Percentiles rank a stretch among this genome's conserved stretches.
Evolutionary conservation across 2,888 invertebrate genomes (phyloP).

Genomic region (Yponomeuta plumbellus): DNA sequence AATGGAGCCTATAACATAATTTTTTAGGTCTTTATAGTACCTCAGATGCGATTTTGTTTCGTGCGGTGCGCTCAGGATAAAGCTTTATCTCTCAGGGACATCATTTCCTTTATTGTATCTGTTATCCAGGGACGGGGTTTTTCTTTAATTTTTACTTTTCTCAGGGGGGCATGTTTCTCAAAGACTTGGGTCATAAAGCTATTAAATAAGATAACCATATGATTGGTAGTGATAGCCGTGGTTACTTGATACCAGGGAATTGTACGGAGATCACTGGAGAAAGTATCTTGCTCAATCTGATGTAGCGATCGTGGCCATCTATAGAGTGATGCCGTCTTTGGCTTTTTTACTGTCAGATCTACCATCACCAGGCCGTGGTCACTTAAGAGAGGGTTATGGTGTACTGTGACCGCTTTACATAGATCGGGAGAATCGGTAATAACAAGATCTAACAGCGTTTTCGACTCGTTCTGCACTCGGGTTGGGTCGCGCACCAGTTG

Average conservation of each 20-base stretch:
- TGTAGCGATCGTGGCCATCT: neutral
- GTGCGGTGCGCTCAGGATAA: neutral
- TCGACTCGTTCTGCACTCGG: neutral
- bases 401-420: neutral
- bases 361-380: neutral
- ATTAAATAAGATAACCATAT: neutral
- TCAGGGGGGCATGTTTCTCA: slow-evolving; percentile 7
- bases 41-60: neutral
- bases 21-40: slow-evolving; percentile 5
- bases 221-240: neutral
- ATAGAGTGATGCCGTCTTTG: neutral
- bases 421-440: neutral
- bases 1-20: neutral
- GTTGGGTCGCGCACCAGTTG: slow-evolving; percentile 11
- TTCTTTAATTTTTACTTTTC: too few relatives aligned
- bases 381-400: slow-evolving; percentile 3
- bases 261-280: neutral
- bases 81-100: slow-evolving; percentile 8
- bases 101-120: neutral
- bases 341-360: slow-evolving; percentile 3
- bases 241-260: neutral
- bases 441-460: slow-evolving; percentile 6
- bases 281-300: slow-evolving; percentile 3
- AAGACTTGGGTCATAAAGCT: neutral
- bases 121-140: slow-evolving; percentile 4